These are phyloP conservation scores for Glyptemys insculpta DNA, from an alignment of 2,797 vertebrate species.

Conservation along the genomic window DNA sequence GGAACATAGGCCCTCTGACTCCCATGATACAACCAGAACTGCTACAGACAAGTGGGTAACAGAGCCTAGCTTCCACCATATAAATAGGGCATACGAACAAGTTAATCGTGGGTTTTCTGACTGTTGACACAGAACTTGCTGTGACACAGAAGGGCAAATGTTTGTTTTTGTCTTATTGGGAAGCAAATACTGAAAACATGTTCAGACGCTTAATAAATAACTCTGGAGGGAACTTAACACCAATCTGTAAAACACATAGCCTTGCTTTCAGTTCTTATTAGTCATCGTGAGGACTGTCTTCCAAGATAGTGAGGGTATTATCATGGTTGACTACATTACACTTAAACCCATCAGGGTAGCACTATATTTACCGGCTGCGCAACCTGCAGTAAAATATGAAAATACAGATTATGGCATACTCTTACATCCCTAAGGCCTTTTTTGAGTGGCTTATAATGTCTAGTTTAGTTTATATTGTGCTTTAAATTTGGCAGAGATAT, in stretches of 20 bases:
- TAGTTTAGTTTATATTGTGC: constrained; percentile 56
- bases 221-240: constrained; percentile 30
- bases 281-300: constrained; percentile 66
- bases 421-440: constrained; percentile 66
- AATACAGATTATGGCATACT: constrained; percentile 75
- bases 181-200: constrained; percentile 9
- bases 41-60: neutral
- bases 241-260: constrained; percentile 44
- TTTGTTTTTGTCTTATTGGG: neutral
- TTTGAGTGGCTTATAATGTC: constrained; percentile 72
- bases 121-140: neutral
- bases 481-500: constrained; percentile 71
- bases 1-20: neutral
- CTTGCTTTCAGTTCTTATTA: constrained; percentile 66
- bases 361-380: constrained; percentile 70
- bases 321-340: constrained; percentile 75
- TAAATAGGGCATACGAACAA: neutral
- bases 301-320: constrained; percentile 56
- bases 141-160: neutral
- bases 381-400: constrained; percentile 77
- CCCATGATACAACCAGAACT: neutral
- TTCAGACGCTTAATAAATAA: constrained; percentile 29
- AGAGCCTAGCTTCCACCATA: neutral
- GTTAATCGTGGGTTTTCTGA: neutral
- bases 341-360: constrained; percentile 73